Evolutionary conservation across 1,140 invertebrate genomes (phyloP), one percentile per base, ranked within the genome.

Genomic region (Bombus haemorrhoidalis): DNA sequence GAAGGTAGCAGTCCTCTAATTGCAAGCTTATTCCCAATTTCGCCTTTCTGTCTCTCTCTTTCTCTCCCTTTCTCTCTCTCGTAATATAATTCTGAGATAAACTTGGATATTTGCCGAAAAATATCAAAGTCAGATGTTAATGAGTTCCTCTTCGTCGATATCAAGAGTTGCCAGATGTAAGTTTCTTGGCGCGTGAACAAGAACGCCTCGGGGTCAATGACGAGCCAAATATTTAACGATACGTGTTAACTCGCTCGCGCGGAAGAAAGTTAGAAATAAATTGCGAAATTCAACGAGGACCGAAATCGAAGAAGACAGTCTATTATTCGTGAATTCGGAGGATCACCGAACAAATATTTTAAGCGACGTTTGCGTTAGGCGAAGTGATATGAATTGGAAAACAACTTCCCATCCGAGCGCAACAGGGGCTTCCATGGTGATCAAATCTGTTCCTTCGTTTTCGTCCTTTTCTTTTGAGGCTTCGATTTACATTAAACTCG

Each of bases 201-300:
- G 12, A 76, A 32, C 34, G n/a, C 73, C 25, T n/a, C 32, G 18
- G 64, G 64, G 64, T 69, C 75, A 34, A 85, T 13, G 77, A 68
- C 59, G n/a, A 64, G 39, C 34, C 85, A 89, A 89, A 89, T 88
- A 89, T 89, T 89, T 79, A 41, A 73, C 64, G 64, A 15, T 37
- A 75, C 47, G 25, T 8, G 72, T 74, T 66, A 47, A 9, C 53
- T 76, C 47, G 34, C 64, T 53, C 69, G 39, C 41, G 57, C 68
- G 47, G 41, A 37, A 22, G n/a, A 41, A 72, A 85, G 71, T 62
- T 69, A 1, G 69, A 47, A 32, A 78, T 53, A n/a, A 82, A 84
- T 39, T 53, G 0, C 0, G 15, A n/a, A 72, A 34, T 59, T n/a
- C 1, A 10, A n/a, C 3, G 34, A 47, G 22, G 4, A 28, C 0